Conservation (phyloP, 2,113 vertebrate genomes). For the Empidonax traillii region DNA sequence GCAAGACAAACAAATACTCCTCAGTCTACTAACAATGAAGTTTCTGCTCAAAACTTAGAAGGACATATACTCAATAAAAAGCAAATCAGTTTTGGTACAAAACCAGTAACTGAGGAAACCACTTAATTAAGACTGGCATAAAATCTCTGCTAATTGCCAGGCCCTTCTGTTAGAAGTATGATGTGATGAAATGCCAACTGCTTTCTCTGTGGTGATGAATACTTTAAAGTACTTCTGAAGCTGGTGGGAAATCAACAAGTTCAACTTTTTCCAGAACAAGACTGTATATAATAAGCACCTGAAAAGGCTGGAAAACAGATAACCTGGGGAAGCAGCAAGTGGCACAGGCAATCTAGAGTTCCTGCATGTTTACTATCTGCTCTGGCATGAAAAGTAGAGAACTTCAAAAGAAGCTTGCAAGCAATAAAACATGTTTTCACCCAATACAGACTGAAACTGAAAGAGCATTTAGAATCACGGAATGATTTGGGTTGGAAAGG, state of each 20-base stretch:
- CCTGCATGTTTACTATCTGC: not conserved
- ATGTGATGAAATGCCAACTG: not conserved
- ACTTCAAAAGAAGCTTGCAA: not conserved
- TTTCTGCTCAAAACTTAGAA: not conserved
- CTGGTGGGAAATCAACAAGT: not conserved
- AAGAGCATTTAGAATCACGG: not conserved
- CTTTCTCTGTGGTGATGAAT: not conserved
- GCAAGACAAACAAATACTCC: not conserved
- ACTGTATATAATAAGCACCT: not conserved
- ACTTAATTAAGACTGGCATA: not conserved
- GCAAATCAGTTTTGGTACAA: not conserved
- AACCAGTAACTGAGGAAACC: not conserved
- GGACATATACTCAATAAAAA: fast-evolving
- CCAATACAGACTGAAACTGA: not conserved
- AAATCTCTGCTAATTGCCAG: not conserved
- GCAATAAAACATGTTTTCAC: not conserved
- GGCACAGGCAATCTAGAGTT: not conserved
- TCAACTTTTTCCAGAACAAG: not conserved
- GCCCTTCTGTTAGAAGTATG: fast-evolving
- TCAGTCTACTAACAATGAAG: not conserved
- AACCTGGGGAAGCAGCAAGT: not conserved
- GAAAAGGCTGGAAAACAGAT: not conserved
- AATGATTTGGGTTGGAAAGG: not conserved
- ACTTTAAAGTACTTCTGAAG: not conserved
- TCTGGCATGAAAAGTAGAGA: not conserved